Conservation (phyloP, 2,888 invertebrate species). For the Sphecodes monilicornis region DNA sequence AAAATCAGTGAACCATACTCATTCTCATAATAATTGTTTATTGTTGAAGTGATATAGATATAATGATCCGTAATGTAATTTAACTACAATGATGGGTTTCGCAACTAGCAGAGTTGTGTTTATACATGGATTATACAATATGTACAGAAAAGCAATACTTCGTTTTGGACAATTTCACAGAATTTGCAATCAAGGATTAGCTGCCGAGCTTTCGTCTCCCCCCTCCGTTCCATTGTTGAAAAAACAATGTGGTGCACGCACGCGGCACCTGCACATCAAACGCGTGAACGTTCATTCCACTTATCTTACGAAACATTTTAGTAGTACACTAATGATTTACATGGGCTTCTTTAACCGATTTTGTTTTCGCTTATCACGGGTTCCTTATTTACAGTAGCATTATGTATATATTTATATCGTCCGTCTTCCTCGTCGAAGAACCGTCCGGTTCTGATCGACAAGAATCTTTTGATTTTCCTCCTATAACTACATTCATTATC, state of each 20-base stretch:
- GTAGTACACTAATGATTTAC: slow-evolving; percentile 66
- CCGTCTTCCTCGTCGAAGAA: slow-evolving; percentile 26
- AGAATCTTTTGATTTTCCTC: slow-evolving; percentile 54
- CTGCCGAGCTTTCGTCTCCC: slow-evolving; percentile 34
- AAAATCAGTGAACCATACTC: slow-evolving; percentile 38
- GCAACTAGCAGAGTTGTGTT: slow-evolving; percentile 82
- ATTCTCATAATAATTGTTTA: slow-evolving; percentile 84
- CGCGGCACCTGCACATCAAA: slow-evolving; percentile 34
- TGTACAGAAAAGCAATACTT: slow-evolving; percentile 82
- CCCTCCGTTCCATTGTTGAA: slow-evolving; percentile 30
- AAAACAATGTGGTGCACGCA: slow-evolving; percentile 50
- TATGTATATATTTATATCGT: slow-evolving; percentile 50
- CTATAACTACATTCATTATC: slow-evolving; percentile 1
- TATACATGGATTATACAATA: slow-evolving; percentile 85
- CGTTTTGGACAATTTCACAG: slow-evolving; percentile 70
- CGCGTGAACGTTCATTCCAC: slow-evolving; percentile 32
- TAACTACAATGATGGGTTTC: slow-evolving; percentile 83
- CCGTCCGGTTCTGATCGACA: slow-evolving; percentile 2
- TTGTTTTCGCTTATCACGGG: slow-evolving; percentile 48
- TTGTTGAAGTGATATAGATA: slow-evolving; percentile 84
- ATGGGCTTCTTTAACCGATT: slow-evolving; percentile 56
- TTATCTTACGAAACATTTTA: slow-evolving; percentile 56
- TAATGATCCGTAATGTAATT: slow-evolving; percentile 83
- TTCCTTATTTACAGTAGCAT: slow-evolving; percentile 64
- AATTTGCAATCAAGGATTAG: slow-evolving; percentile 50